These are phyloP conservation scores for Gila orcuttii DNA, from an alignment of 2,113 vertebrate species.

Conservation along the genomic window DNA sequence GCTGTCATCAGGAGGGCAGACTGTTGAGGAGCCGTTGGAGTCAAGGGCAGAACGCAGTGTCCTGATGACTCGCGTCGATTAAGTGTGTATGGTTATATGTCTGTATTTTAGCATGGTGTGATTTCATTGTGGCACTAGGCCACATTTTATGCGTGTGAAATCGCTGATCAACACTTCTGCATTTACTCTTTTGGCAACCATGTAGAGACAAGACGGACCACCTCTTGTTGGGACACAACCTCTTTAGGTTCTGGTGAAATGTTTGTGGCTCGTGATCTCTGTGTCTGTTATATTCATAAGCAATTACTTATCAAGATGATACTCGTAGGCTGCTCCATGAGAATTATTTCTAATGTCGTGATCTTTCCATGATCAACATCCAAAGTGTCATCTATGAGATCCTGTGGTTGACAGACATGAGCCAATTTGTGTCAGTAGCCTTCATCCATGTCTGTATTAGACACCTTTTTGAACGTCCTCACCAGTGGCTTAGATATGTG, in stretches of 20 bases:
- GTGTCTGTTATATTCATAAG: neutral
- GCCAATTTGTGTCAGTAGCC: conserved; percentile 15
- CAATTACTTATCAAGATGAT: conserved; percentile 34
- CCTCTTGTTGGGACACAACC: conserved; percentile 5
- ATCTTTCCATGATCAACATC: conserved; percentile 46
- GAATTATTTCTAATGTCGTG: conserved; percentile 41
- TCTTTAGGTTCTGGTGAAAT: conserved; percentile 14
- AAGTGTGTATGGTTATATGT: conserved; percentile 42
- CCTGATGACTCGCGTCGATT: conserved; percentile 46
- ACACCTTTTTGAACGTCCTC: neutral
- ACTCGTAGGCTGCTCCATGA: conserved; percentile 1
- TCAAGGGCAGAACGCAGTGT: conserved; percentile 72
- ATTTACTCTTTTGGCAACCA: conserved; percentile 64
- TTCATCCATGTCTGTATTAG: conserved; percentile 27
- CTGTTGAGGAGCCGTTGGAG: conserved; percentile 63
- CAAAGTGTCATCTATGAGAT: conserved; percentile 50
- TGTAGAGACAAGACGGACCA: conserved; percentile 29
- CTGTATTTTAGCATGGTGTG: conserved; percentile 13
- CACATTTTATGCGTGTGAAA: conserved; percentile 41
- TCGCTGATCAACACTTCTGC: conserved; percentile 69
- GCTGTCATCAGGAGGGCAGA: conserved; percentile 68
- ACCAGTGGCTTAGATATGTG: too few relatives aligned
- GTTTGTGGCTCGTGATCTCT: neutral
- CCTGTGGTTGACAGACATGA: neutral
- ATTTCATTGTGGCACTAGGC: conserved; percentile 26